Evolutionary conservation across 35 echinoderm and acorn worm species (phyloP).

Genomic region (Strongylocentrotus purpuratus): DNA sequence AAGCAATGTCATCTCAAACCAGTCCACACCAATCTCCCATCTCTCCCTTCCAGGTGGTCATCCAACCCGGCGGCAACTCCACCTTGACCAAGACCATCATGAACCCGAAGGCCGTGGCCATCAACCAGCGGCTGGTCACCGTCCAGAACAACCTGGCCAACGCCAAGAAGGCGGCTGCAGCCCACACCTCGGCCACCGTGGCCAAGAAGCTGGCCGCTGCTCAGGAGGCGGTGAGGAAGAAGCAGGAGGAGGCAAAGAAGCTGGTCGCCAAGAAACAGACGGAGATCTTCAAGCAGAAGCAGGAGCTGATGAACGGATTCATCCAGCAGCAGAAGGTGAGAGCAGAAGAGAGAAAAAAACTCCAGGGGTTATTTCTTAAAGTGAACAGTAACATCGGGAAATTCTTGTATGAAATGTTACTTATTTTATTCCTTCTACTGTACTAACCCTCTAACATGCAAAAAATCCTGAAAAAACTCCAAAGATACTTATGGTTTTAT

Average conservation of each 20-base stretch:
- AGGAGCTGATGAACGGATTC: conserved; percentile 76
- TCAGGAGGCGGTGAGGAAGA: conserved; percentile 85
- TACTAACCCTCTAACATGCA: too few species aligned
- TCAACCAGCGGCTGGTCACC: conserved; percentile 7
- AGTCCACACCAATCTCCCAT: not conserved
- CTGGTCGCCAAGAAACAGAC: conserved; percentile 59
- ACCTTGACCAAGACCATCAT: conserved; percentile 83
- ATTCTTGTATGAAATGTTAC: too few species aligned
- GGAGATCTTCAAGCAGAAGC: conserved; percentile 83
- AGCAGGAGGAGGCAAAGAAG: conserved; percentile 77
- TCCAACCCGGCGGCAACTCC: conserved; percentile 14
- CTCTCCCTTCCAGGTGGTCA: conserved; percentile 6
- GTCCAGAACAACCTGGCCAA: conserved; percentile 18
- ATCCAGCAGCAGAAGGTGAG: conserved; percentile 94
- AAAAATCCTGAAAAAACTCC: too few species aligned
- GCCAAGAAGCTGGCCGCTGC: conserved; percentile 80
- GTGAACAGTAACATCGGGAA: too few species aligned
- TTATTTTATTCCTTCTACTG: too few species aligned
- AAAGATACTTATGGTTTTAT: too few species aligned
- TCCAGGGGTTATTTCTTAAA: too few species aligned
- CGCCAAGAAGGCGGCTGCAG: not conserved
- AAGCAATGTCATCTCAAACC: too few species aligned
- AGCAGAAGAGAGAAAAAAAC: too few species aligned
- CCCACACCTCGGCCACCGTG: conserved; percentile 13
- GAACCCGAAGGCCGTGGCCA: conserved; percentile 63